These are phyloP conservation scores for Microctenopoma stevenorrisi DNA, from an alignment of 2,797 vertebrate species.

Conservation along the genomic window DNA sequence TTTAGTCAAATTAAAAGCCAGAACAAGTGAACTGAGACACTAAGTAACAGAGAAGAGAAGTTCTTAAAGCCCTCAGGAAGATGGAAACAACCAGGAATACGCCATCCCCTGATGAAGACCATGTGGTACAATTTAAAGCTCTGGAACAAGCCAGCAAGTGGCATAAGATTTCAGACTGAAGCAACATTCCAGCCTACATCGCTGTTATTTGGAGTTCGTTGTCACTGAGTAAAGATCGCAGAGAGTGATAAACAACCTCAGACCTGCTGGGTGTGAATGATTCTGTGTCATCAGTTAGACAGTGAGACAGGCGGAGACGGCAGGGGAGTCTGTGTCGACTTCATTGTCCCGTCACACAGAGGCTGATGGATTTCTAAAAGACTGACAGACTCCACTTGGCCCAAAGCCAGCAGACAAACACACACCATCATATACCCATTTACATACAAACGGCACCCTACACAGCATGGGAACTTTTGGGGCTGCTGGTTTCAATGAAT, in stretches of 20 bases:
- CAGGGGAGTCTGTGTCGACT: constrained; percentile 40
- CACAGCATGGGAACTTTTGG: constrained; percentile 63
- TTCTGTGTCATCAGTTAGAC: constrained; percentile 58
- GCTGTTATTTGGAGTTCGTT: background rate
- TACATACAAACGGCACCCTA: constrained; percentile 41
- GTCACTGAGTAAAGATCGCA: background rate
- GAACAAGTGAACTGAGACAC: no score
- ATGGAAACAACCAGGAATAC: background rate
- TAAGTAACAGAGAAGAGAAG: no score
- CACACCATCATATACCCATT: constrained; percentile 38
- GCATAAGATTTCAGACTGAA: background rate
- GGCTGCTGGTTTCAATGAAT: constrained; percentile 59
- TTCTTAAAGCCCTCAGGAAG: background rate
- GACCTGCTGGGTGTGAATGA: constrained; percentile 51
- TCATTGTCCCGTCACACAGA: constrained; percentile 54
- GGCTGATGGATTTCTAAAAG: constrained; percentile 49
- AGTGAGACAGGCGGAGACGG: constrained; percentile 48
- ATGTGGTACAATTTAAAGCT: background rate
- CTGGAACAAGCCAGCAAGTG: background rate
- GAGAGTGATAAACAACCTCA: constrained; percentile 24
- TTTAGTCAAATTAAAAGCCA: no score
- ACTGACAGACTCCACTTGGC: constrained; percentile 56
- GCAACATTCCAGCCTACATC: background rate
- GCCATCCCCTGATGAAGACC: no score
- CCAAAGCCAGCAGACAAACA: constrained; percentile 46